Base-by-base conservation (phyloP, 2,888 invertebrate species). In the Gnatocerus cornutus region DNA sequence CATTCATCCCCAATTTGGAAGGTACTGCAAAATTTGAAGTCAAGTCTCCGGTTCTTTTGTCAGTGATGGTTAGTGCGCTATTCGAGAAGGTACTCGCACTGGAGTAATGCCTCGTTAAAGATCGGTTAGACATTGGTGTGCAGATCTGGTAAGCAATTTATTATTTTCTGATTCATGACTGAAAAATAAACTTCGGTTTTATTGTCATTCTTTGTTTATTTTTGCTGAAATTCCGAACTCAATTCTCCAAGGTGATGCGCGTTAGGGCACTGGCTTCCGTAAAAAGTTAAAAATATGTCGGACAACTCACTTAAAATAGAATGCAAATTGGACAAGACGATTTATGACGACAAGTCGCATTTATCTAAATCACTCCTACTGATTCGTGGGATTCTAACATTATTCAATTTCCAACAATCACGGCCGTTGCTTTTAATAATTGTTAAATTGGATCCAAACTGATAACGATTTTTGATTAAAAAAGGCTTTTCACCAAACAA, bases 51-150 rank as follows among this genome's bases (percentile, higher is more conserved):
- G 41, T 41, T 41, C 30, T 53, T 50, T 53, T 43, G 52, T 27
- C 63, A 63, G 63, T 63, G 63, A 63, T 53, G 63, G 63, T 63
- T 30, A 52, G 63, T 53, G 53, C 63, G 63, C 13, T 50, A 50
- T 29, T 41, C 52, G 63, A 21, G 53, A 53, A 63, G 52, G 63
- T 53, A 29, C 27, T 62, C 53, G 21, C 21, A 48, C 16, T 46
- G 9, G 9, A 8, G 48, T 50, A 50, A 50, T 50, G 29, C 29
- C 16, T 21, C 29, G 59, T 61, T 10, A 50, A n/a, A 3, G n/a
- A 8, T 43, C n/a, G n/a, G 3, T 43, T 41, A n/a, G 41, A 43
- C 27, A 6, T 46, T 45, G 46, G 48, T 50, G 27, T 50, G 48
- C 27, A 21, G 29, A 27, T 21, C 48, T 16, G 48, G 48, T 50